Evolutionary conservation across 2,888 invertebrate genomes (phyloP), one percentile per base, ranked within the genome.

Genomic region (Cistogaster globosa): DNA sequence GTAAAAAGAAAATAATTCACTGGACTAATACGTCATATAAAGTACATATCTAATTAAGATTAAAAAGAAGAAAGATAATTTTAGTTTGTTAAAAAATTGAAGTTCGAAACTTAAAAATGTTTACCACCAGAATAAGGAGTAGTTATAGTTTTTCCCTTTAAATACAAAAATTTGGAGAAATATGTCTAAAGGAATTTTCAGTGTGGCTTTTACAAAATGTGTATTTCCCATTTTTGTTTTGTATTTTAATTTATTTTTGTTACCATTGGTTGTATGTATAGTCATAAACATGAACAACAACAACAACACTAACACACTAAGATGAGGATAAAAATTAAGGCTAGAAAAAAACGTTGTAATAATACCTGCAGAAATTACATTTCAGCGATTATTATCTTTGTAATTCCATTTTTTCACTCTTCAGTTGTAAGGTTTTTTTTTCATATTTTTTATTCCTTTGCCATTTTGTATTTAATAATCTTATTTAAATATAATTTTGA

Each of bases 331-430:
- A 32, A 32, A 62, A 62, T 71, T 67, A 68, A 20, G 53, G 4
- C 36, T 53, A 0, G 16, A 77, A 60, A 51, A 69, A 78, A 63
- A 65, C 55, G 14, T 67, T 75, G 55, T 75, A 82, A 82, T 85
- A 85, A 85, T 85, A 85, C 85, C 85, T 85, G 85, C 82, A 75
- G 82, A 85, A 85, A 85, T 85, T 82, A 85, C 85, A 85, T 85
- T 85, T 85, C 85, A 82, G 85, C 85, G 85, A 85, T 85, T 82
- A 85, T 82, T 85, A 85, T 85, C 85, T 85, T 22, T 75, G 51
- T 85, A 85, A 85, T 85, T 82, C 78, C 78, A 83, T 72, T 76
- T 82, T 71, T 77, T 51, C 76, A 38, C 72, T 80, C 72, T 67
- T 32, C 26, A 65, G 51, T 67, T 80, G 36, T 16, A 11, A 48